These are phyloP conservation scores for Hozukius guyotensis DNA, from an alignment of 2,797 vertebrate species.

Conservation along the genomic window DNA sequence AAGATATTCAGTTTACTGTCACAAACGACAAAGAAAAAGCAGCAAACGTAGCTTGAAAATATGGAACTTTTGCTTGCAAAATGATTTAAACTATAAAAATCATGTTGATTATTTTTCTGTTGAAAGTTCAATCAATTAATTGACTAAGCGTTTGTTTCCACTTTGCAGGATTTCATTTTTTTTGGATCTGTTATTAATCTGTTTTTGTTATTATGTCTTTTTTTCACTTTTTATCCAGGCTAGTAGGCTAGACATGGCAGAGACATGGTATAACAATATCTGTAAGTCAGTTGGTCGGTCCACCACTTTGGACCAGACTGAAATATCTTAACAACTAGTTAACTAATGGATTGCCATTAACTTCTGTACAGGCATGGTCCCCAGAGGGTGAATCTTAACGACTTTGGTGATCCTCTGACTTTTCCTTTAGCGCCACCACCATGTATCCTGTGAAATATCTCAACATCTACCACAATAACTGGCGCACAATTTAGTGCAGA, in stretches of 20 bases:
- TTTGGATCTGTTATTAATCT: neutral
- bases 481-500: neutral
- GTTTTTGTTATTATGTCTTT: neutral
- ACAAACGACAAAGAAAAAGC: neutral
- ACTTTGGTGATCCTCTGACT: neutral
- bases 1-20: neutral
- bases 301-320: neutral
- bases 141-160: neutral
- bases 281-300: neutral
- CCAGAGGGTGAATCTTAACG: no score
- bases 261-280: neutral
- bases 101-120: neutral
- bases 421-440: no score
- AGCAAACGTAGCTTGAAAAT: neutral
- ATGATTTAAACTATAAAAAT: neutral
- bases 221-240: neutral
- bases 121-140: neutral
- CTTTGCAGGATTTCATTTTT: neutral
- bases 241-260: neutral
- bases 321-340: neutral
- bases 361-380: neutral
- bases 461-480: neutral
- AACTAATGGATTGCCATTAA: neutral
- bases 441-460: no score
- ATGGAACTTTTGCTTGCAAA: neutral